Evolutionary conservation across 2,888 invertebrate genomes (phyloP).

Genomic region (Blera fallax): DNA sequence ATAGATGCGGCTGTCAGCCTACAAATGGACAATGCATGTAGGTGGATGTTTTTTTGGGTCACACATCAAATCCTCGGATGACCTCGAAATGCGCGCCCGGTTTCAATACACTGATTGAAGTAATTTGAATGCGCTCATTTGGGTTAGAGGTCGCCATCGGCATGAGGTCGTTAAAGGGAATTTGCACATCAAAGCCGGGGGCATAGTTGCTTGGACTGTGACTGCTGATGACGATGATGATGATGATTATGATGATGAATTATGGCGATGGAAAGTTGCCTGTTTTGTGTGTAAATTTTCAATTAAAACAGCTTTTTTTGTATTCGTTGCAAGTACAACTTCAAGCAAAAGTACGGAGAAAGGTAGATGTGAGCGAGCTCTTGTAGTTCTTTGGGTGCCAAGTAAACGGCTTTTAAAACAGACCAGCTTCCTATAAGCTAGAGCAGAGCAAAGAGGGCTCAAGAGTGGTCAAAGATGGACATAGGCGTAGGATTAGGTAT

Average conservation of each 20-base stretch:
- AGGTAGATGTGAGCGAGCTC: too few species aligned
- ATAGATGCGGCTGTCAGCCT: constrained; percentile 57
- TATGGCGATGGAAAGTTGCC: neutral
- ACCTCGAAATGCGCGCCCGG: constrained; percentile 43
- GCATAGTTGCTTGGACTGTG: neutral
- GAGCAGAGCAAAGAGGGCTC: too few species aligned
- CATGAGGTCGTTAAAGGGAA: constrained; percentile 30
- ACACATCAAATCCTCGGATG: constrained; percentile 61
- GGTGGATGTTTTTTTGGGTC: constrained; percentile 62
- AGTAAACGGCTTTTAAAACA: too few species aligned
- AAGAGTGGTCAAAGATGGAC: too few species aligned
- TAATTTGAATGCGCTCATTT: constrained; percentile 51
- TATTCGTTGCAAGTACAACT: too few species aligned
- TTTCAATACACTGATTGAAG: constrained; percentile 21
- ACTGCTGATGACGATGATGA: neutral
- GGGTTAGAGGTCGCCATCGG: constrained; percentile 38
- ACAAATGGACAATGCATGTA: constrained; percentile 67
- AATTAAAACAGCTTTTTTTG: too few species aligned
- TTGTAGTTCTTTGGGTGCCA: too few species aligned
- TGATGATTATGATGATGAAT: neutral
- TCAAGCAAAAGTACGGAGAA: too few species aligned
- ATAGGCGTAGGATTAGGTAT: too few species aligned
- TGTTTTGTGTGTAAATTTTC: too few species aligned
- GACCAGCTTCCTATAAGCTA: too few species aligned
- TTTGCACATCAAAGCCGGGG: constrained; percentile 4